These are phyloP conservation scores for Rhinatrema bivittatum DNA, from an alignment of 2,797 vertebrate species.

Conservation along the genomic window DNA sequence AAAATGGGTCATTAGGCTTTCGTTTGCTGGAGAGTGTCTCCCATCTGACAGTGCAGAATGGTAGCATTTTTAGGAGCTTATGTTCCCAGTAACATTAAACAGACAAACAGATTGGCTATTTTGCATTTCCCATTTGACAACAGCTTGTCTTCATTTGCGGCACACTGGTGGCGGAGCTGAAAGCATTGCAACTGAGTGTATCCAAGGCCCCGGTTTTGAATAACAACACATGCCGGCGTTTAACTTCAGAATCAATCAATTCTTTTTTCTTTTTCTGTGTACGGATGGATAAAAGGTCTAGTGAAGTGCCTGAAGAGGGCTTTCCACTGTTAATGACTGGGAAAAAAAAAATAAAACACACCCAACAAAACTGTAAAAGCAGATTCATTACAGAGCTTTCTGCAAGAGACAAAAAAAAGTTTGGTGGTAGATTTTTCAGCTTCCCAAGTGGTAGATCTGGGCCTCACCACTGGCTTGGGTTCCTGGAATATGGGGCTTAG, in stretches of 20 bases:
- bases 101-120: conserved; percentile 92
- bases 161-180: conserved; percentile 59
- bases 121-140: conserved; percentile 86
- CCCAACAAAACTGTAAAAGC: conserved; percentile 51
- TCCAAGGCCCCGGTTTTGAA: conserved; percentile 69
- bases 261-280: conserved; percentile 49
- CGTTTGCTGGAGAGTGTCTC: conserved; percentile 86
- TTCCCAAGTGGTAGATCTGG: too few relatives aligned
- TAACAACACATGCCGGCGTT: conserved; percentile 72
- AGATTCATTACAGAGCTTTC: too few relatives aligned
- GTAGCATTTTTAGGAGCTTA: conserved; percentile 75
- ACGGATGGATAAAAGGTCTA: conserved; percentile 66
- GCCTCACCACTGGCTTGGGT: too few relatives aligned
- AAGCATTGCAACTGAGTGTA: conserved; percentile 51
- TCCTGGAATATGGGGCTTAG: too few relatives aligned
- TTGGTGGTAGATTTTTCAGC: too few relatives aligned
- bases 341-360: conserved; percentile 38
- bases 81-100: conserved; percentile 87
- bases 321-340: conserved; percentile 57
- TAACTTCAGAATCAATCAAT: conserved; percentile 75
- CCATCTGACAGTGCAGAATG: conserved; percentile 89
- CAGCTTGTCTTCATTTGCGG: conserved; percentile 77
- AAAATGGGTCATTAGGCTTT: conserved; percentile 97
- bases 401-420: too few relatives aligned
- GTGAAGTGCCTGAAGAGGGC: conserved; percentile 53